Evolutionary conservation across 2,797 vertebrate genomes (phyloP).

Genomic region (Pipistrellus pipistrellus): DNA sequence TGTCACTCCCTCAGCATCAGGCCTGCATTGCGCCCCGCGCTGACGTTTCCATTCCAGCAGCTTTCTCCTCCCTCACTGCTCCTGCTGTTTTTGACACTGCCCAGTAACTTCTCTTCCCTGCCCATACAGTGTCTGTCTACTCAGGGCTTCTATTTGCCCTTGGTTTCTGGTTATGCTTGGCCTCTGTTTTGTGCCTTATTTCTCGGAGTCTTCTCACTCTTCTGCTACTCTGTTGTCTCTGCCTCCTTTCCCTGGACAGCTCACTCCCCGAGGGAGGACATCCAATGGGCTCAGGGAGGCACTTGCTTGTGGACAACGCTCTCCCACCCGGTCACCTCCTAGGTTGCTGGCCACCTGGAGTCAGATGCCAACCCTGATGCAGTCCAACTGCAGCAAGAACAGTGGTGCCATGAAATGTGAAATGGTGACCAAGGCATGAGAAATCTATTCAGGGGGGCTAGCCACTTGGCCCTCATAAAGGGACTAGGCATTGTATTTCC

Average conservation of each 20-base stretch:
- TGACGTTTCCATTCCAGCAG: background rate
- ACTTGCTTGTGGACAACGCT: background rate
- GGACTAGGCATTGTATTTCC: background rate
- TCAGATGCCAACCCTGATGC: background rate
- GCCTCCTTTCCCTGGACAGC: background rate
- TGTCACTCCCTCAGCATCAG: background rate
- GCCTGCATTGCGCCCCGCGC: accelerated
- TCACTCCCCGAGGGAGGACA: background rate
- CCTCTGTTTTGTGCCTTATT: background rate
- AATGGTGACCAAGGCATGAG: background rate
- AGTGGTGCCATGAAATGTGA: background rate
- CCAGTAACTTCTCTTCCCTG: background rate
- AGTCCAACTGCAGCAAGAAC: background rate
- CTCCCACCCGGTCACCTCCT: background rate
- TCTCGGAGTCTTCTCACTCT: background rate
- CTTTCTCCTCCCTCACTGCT: background rate
- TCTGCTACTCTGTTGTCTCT: background rate
- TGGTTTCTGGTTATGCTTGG: background rate
- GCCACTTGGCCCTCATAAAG: background rate
- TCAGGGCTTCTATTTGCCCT: background rate
- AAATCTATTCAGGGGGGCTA: background rate
- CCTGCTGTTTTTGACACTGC: background rate
- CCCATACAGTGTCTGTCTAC: background rate
- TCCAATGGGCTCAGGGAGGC: background rate
- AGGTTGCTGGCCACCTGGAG: background rate